Evolutionary conservation across 1,140 invertebrate genomes (phyloP).

Genomic region (Drosophila seguyi): DNA sequence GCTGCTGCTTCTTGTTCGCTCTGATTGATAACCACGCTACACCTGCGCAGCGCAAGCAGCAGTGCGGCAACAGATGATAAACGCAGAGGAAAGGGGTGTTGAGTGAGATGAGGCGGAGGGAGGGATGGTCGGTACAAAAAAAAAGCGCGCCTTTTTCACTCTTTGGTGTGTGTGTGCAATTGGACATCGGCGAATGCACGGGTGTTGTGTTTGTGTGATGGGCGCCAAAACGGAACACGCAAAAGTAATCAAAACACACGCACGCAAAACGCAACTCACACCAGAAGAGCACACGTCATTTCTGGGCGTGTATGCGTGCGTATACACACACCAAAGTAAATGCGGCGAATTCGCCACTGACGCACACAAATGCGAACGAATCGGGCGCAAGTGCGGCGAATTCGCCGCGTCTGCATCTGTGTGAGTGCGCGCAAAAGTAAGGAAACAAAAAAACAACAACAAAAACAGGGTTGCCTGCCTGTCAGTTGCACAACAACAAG

Average conservation of each 20-base stretch:
- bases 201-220: conserved; percentile 24
- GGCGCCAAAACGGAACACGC: conserved; percentile 72
- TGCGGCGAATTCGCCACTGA: conserved; percentile 42
- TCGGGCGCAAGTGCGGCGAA: conserved; percentile 49
- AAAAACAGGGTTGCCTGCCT: conserved; percentile 24
- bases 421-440: conserved; percentile 19
- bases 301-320: conserved; percentile 40
- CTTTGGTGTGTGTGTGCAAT: conserved; percentile 54
- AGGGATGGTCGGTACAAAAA: conserved; percentile 30
- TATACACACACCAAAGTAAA: conserved; percentile 11
- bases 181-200: conserved; percentile 61
- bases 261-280: conserved; percentile 72
- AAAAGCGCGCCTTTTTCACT: conserved; percentile 73
- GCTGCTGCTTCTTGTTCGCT: conserved; percentile 47
- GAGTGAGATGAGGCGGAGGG: not conserved
- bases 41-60: conserved; percentile 63
- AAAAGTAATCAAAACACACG: conserved; percentile 83
- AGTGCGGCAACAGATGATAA: conserved; percentile 77
- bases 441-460: conserved; percentile 14
- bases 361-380: conserved; percentile 32
- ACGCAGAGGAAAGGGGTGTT: not conserved
- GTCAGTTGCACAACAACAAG: conserved; percentile 36
- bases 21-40: conserved; percentile 71
- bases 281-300: conserved; percentile 46
- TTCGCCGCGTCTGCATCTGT: conserved; percentile 46